Conservation (phyloP, 1,140 invertebrate genomes). For the Leptoteleia sp. region DNA sequence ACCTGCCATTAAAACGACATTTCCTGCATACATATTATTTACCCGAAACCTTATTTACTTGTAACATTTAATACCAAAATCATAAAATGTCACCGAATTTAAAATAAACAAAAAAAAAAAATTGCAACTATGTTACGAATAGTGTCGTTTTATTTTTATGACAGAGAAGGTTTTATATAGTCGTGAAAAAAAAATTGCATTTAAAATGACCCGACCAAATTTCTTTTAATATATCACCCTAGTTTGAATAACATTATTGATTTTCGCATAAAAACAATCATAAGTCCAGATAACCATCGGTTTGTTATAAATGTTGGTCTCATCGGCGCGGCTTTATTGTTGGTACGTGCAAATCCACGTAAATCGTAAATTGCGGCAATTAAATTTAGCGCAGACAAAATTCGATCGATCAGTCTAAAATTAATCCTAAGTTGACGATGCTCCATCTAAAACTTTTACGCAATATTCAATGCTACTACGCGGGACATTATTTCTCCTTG, state of each 20-base stretch:
- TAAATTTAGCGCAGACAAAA: conserved; percentile 50
- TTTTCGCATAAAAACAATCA: conserved; percentile 47
- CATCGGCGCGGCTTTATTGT: conserved; percentile 44
- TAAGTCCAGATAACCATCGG: conserved; percentile 37
- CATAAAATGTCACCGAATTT: too few relatives aligned
- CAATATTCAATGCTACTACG: conserved; percentile 29
- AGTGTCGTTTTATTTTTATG: too few relatives aligned
- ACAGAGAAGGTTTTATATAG: too few relatives aligned
- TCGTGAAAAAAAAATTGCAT: too few relatives aligned
- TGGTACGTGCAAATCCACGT: conserved; percentile 51
- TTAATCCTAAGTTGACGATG: conserved; percentile 41
- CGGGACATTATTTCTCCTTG: too few relatives aligned
- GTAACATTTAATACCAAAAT: too few relatives aligned
- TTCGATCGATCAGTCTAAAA: conserved; percentile 40
- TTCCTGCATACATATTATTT: conserved; percentile 55
- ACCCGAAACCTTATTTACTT: conserved; percentile 13
- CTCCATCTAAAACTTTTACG: conserved; percentile 17
- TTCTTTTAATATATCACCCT: conserved; percentile 5
- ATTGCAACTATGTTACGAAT: too few relatives aligned
- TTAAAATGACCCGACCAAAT: neutral
- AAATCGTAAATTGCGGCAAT: conserved; percentile 53
- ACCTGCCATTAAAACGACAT: conserved; percentile 32
- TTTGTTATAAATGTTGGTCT: conserved; percentile 50
- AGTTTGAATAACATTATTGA: conserved; percentile 31
- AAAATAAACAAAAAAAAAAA: too few relatives aligned